Percentiles rank a stretch among this genome's conserved stretches.
These are phyloP conservation scores for Agrotis clavis DNA, from an alignment of 2,888 invertebrate species.

Conservation along the genomic window DNA sequence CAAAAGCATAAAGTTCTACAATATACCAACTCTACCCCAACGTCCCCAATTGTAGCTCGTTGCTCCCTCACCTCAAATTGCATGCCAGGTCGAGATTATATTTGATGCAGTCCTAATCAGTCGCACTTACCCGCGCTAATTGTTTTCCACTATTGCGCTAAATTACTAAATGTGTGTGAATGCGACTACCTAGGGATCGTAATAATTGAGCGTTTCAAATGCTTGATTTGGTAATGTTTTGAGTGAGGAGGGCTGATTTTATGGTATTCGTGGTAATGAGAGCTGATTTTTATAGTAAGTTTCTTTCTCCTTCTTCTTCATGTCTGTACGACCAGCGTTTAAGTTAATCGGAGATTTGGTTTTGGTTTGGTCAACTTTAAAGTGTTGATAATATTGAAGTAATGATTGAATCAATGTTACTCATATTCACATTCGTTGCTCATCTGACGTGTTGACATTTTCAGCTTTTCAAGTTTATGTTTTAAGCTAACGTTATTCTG, in stretches of 20 bases:
- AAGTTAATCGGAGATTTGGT: too few relatives aligned
- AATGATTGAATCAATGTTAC: too few relatives aligned
- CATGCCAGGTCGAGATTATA: slow-evolving; percentile 82
- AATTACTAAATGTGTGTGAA: slow-evolving; percentile 71
- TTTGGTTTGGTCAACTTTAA: too few relatives aligned
- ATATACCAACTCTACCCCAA: slow-evolving; percentile 17
- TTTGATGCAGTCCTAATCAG: slow-evolving; percentile 86
- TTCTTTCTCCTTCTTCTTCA: too few relatives aligned
- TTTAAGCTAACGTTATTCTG: too few relatives aligned
- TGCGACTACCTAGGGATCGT: slow-evolving; percentile 19
- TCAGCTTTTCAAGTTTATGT: too few relatives aligned
- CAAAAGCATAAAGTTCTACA: neutral
- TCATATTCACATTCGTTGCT: too few relatives aligned
- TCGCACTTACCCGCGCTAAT: slow-evolving; percentile 83
- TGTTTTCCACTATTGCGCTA: slow-evolving; percentile 80
- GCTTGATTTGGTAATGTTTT: slow-evolving; percentile 18
- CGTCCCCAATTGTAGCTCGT: slow-evolving; percentile 58
- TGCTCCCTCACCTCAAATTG: slow-evolving; percentile 77
- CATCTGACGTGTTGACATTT: too few relatives aligned
- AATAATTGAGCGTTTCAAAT: slow-evolving; percentile 31
- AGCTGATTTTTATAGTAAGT: neutral
- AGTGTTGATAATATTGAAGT: too few relatives aligned
- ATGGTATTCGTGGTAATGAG: neutral
- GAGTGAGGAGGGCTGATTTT: neutral
- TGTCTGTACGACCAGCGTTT: too few relatives aligned